Evolutionary conservation across 2,888 invertebrate genomes (phyloP).

Genomic region (Trissonchulus latispiculum): DNA sequence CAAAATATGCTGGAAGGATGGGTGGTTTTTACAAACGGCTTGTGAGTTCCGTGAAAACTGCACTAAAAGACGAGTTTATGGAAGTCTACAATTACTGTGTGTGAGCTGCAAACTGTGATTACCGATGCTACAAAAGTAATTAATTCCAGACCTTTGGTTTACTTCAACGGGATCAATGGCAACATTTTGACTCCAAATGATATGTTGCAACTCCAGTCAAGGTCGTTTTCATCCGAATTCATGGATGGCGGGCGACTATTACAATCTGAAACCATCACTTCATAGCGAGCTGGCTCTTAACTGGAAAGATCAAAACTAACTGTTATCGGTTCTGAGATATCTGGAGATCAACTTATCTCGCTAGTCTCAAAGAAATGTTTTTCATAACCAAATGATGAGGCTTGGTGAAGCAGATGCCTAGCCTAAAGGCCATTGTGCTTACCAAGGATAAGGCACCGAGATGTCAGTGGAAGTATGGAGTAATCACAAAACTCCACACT

Average conservation of each 20-base stretch:
- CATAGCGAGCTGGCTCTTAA: neutral
- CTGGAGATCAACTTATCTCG: constrained; percentile 3
- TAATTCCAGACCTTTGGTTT: neutral
- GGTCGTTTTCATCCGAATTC: neutral
- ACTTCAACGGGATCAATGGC: neutral
- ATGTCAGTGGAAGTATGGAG: neutral
- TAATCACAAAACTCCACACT: neutral
- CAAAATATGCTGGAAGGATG: constrained; percentile 2
- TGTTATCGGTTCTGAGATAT: neutral
- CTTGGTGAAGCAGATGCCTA: no score
- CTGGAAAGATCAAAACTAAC: neutral
- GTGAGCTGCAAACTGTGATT: constrained; percentile 10
- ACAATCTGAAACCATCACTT: neutral
- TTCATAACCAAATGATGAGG: no score
- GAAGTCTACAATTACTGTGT: neutral
- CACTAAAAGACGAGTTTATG: neutral
- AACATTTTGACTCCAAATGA: neutral
- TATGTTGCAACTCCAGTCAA: neutral
- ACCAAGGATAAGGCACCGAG: neutral
- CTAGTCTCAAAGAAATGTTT: neutral
- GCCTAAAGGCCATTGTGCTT: no score
- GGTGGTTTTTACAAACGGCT: constrained; percentile 14
- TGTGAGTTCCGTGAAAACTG: constrained; percentile 5
- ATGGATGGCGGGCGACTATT: neutral
- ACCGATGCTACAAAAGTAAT: neutral